These are phyloP conservation scores for Heterohyrax brucei DNA, from an alignment of 2,797 vertebrate genomes.

Conservation along the genomic window DNA sequence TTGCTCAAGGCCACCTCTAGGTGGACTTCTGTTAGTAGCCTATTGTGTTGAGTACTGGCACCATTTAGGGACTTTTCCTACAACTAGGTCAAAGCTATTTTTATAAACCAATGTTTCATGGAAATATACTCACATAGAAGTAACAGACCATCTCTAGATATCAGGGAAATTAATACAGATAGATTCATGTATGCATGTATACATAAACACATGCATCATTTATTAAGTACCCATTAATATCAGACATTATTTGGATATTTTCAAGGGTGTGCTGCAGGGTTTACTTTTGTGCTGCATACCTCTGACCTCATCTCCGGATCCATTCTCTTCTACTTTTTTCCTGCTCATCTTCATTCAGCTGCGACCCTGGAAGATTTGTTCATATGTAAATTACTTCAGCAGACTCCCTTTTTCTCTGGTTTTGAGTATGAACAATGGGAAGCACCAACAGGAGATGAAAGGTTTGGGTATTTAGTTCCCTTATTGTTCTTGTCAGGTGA, in stretches of 20 bases:
- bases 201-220: not conserved
- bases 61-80: not conserved
- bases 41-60: not conserved
- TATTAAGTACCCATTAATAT: not conserved
- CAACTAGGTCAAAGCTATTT: not conserved
- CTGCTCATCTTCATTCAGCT: not conserved
- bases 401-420: not conserved
- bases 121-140: not conserved
- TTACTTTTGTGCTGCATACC: not conserved
- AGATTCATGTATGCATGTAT: not conserved
- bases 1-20: not conserved
- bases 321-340: not conserved
- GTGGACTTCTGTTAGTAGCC: not conserved
- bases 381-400: not conserved
- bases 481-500: no score
- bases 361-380: not conserved
- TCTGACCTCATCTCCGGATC: not conserved
- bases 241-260: not conserved
- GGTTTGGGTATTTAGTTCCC: conserved; percentile 8
- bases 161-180: conserved; percentile 19
- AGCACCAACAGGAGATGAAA: not conserved
- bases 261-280: not conserved
- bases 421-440: not conserved
- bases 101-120: not conserved
- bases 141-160: not conserved